These are phyloP conservation scores for Dendrolimus houi DNA, from an alignment of 2,888 invertebrate species.

Conservation along the genomic window DNA sequence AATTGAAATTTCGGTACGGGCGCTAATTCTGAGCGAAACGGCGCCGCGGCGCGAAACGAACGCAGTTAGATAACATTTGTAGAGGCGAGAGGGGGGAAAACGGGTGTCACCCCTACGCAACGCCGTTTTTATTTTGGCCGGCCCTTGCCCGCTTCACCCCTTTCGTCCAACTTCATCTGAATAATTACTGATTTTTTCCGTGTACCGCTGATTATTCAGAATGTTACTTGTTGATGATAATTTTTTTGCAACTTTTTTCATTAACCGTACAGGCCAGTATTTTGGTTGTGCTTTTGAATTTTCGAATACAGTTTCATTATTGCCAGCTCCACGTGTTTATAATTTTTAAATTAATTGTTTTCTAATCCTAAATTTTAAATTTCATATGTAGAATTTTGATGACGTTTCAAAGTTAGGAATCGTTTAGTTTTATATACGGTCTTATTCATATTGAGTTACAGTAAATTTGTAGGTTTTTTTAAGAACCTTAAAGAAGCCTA, in stretches of 20 bases:
- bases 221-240: constrained; percentile 75
- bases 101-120: constrained; percentile 74
- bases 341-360: too few species aligned
- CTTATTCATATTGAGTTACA: too few species aligned
- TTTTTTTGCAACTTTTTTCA: constrained; percentile 62
- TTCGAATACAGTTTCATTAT: constrained; percentile 21
- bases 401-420: too few species aligned
- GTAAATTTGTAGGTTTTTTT: too few species aligned
- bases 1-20: constrained; percentile 69
- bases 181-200: constrained; percentile 77
- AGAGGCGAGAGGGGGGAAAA: constrained; percentile 43
- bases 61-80: constrained; percentile 76
- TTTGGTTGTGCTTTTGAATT: constrained; percentile 35
- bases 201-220: constrained; percentile 76
- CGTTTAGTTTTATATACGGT: too few species aligned
- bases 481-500: too few species aligned
- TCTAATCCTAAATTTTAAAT: too few species aligned
- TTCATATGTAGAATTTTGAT: too few species aligned
- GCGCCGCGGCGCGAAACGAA: constrained; percentile 60
- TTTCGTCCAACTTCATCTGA: constrained; percentile 76
- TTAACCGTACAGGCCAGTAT: constrained; percentile 42
- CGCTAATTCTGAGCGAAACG: constrained; percentile 66
- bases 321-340: constrained; percentile 3
- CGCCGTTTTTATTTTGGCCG: constrained; percentile 75
- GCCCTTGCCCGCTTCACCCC: constrained; percentile 71